Evolutionary conservation across 2,797 vertebrate genomes (phyloP).

Genomic region (Psittacula echo): DNA sequence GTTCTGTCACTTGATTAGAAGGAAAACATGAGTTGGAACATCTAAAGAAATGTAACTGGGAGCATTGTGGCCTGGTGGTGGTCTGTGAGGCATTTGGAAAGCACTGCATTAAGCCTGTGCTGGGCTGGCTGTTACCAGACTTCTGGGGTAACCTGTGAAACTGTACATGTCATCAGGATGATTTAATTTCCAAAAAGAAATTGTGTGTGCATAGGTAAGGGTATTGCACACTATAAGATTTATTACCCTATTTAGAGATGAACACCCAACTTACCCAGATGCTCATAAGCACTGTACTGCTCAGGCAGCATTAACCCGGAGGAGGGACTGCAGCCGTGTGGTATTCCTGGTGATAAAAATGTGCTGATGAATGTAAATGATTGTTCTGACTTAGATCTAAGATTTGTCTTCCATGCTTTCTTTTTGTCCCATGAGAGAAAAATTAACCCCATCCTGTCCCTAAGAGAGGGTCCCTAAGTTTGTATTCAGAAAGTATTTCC

Average conservation of each 20-base stretch:
- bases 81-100: not conserved
- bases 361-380: not conserved
- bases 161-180: fast-evolving
- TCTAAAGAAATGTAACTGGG: not conserved
- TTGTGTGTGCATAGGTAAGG: not conserved
- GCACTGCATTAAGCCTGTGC: not conserved
- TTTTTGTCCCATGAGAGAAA: not conserved
- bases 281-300: not conserved
- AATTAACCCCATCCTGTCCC: not conserved
- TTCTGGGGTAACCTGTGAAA: not conserved
- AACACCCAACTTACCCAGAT: not conserved
- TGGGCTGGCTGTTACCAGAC: not conserved
- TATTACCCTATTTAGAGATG: not conserved
- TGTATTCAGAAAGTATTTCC: not conserved
- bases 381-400: not conserved
- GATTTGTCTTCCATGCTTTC: not conserved
- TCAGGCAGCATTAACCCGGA: not conserved
- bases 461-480: not conserved
- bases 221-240: not conserved
- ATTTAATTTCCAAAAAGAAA: not conserved
- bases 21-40: not conserved
- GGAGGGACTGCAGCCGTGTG: not conserved
- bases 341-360: not conserved
- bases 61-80: fast-evolving
- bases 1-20: not conserved